phyloP scores from a whole-genome alignment of 2,797 vertebrate genomes.

The Eulemur coronatus region DNA sequence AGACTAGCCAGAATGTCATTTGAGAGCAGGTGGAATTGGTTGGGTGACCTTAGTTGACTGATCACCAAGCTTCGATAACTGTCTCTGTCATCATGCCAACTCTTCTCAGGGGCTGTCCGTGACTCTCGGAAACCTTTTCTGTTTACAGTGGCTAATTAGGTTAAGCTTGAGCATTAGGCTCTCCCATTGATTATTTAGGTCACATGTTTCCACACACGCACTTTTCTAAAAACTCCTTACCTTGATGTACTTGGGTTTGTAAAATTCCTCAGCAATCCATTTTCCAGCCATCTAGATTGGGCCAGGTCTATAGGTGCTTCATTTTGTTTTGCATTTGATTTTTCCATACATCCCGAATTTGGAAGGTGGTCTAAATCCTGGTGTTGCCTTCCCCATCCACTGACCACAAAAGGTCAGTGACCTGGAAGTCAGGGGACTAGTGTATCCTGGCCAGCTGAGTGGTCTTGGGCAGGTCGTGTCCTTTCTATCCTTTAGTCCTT shows the following conservation, averaged over 20 bases:
- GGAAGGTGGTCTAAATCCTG: background rate
- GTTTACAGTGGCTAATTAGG: background rate
- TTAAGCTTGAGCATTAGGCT: background rate
- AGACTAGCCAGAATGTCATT: background rate
- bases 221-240: background rate
- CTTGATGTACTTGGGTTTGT: background rate
- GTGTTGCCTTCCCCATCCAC: background rate
- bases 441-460: background rate
- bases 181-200: background rate
- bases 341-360: background rate
- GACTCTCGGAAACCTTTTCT: background rate
- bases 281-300: background rate
- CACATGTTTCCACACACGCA: background rate
- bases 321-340: background rate
- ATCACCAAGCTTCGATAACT: background rate
- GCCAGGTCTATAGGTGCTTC: background rate
- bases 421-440: background rate
- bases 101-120: background rate
- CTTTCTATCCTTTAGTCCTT: background rate
- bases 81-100: background rate
- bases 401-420: background rate
- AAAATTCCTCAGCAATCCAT: background rate
- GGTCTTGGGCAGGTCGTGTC: background rate
- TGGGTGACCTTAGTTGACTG: background rate
- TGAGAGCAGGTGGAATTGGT: background rate